A percentile compares a stretch with the other conserved stretches of the same genome.
These are phyloP conservation scores for Anoura caudifer DNA, from an alignment of 2,113 vertebrate genomes.

Conservation along the genomic window DNA sequence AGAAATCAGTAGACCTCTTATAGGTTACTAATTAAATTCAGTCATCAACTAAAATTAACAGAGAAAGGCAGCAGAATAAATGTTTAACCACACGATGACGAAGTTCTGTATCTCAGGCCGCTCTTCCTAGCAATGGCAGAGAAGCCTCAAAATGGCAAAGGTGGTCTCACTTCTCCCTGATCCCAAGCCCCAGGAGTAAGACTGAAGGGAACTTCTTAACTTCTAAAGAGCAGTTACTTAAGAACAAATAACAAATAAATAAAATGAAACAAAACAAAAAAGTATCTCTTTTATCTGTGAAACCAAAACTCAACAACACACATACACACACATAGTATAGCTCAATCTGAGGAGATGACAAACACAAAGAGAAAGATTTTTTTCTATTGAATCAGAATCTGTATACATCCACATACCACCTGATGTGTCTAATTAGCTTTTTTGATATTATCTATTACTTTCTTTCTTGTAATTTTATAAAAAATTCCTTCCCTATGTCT, in stretches of 20 bases:
- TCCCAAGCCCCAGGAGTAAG: not conserved
- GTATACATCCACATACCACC: not conserved
- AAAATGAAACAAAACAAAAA: not conserved
- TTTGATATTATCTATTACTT: not conserved
- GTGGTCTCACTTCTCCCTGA: not conserved
- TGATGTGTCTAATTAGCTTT: not conserved
- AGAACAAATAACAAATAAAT: not conserved
- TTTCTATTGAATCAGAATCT: not conserved
- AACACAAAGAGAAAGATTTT: not conserved
- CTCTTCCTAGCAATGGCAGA: not conserved
- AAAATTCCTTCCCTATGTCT: not conserved
- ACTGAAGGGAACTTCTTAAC: not conserved
- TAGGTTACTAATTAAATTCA: slow-evolving; percentile 70
- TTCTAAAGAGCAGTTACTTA: not conserved
- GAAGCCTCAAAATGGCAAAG: not conserved
- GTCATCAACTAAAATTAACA: slow-evolving; percentile 66
- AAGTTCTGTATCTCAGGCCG: not conserved
- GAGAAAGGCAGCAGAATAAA: slow-evolving; percentile 54
- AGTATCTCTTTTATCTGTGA: not conserved
- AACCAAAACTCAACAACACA: not conserved
- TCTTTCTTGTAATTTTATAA: not conserved
- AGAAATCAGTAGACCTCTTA: slow-evolving; percentile 52
- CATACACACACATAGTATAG: not conserved
- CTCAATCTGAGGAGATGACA: not conserved
- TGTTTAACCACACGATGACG: slow-evolving; percentile 43